Percentiles rank a stretch among this genome's conserved stretches.
These are phyloP conservation scores for Polia nebulosa DNA, from an alignment of 2,888 invertebrate genomes.

Conservation along the genomic window DNA sequence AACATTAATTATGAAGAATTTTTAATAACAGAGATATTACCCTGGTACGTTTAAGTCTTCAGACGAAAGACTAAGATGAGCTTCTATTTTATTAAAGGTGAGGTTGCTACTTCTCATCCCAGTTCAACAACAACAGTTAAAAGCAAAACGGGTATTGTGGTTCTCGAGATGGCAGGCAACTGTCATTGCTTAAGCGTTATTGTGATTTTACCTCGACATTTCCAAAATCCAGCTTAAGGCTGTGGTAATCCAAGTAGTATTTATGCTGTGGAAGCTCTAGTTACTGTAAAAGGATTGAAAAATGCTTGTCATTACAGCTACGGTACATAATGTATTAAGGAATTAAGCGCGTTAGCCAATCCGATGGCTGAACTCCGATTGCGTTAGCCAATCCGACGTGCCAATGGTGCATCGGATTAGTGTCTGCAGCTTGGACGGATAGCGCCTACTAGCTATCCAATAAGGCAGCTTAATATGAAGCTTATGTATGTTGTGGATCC, in stretches of 20 bases:
- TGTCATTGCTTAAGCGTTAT: constrained; percentile 42
- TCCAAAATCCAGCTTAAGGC: constrained; percentile 24
- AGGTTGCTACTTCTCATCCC: constrained; percentile 21
- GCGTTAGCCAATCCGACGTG: constrained; percentile 46
- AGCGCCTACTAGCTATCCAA: not conserved
- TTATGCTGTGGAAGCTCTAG: not conserved
- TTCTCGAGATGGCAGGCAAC: constrained; percentile 30
- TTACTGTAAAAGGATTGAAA: not conserved
- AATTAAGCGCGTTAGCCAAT: constrained; percentile 49
- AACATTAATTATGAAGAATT: constrained; percentile 14
- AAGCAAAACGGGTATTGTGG: constrained; percentile 35
- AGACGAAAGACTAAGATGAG: constrained; percentile 4
- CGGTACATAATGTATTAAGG: constrained; percentile 29
- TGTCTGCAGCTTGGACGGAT: constrained; percentile 21
- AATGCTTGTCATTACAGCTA: constrained; percentile 20
- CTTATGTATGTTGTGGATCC: too few relatives aligned
- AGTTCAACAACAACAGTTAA: constrained; percentile 30
- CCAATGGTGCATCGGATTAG: constrained; percentile 47
- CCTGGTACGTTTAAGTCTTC: constrained; percentile 1
- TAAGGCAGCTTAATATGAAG: not conserved
- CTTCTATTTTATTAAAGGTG: constrained; percentile 35
- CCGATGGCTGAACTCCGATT: constrained; percentile 49
- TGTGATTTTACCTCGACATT: constrained; percentile 47
- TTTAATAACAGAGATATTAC: constrained; percentile 10
- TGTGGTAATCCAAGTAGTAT: constrained; percentile 11